Evolutionary conservation across 2,113 vertebrate genomes (phyloP).

Genomic region (Tetrao urogallus): DNA sequence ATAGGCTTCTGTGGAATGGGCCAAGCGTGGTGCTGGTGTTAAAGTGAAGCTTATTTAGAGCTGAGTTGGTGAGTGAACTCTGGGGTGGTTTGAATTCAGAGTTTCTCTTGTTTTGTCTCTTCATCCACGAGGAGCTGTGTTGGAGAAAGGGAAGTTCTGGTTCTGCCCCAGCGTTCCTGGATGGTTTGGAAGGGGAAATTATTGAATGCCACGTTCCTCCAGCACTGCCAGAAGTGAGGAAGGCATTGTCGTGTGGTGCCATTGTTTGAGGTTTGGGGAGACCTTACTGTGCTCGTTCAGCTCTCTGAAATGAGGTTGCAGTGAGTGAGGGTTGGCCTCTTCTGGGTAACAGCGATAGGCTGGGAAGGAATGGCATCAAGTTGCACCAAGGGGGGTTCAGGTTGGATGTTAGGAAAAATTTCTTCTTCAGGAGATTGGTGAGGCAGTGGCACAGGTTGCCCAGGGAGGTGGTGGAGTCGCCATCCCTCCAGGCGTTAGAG

Average conservation of each 20-base stretch:
- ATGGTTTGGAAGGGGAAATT: background rate
- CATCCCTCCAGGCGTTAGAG: too few relatives aligned
- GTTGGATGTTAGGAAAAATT: too few relatives aligned
- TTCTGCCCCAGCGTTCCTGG: background rate
- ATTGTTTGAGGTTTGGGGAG: background rate
- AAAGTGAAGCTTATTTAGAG: background rate
- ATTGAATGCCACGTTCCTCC: background rate
- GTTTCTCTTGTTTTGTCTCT: accelerated
- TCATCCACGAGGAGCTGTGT: background rate
- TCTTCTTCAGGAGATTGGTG: too few relatives aligned
- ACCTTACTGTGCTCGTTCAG: too few relatives aligned
- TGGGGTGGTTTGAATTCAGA: background rate
- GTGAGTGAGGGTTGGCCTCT: too few relatives aligned
- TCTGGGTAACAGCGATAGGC: too few relatives aligned
- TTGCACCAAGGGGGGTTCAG: too few relatives aligned
- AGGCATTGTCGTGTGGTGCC: background rate
- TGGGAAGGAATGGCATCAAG: too few relatives aligned
- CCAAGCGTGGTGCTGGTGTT: background rate
- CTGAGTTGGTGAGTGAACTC: background rate
- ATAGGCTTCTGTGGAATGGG: background rate
- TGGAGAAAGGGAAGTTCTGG: background rate
- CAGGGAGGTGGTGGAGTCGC: too few relatives aligned
- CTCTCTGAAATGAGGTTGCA: too few relatives aligned
- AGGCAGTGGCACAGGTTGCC: too few relatives aligned
- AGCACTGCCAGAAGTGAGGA: background rate